Conservation (phyloP, 2,888 invertebrate genomes). For the Eupsilia transversa region DNA sequence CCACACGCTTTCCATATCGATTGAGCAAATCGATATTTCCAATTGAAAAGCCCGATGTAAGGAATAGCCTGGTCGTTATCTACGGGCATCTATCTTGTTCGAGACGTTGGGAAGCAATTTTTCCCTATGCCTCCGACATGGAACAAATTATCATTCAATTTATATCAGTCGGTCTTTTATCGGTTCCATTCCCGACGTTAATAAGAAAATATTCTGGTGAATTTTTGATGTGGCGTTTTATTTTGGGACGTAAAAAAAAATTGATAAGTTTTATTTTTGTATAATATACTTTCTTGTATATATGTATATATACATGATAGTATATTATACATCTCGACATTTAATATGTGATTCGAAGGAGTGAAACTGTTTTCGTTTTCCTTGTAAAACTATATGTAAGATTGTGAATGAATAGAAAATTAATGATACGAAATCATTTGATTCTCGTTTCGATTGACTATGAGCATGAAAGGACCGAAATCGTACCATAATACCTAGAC, state of each 20-base stretch:
- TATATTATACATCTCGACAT: too few relatives aligned
- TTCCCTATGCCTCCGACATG: conserved; percentile 78
- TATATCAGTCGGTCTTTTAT: conserved; percentile 80
- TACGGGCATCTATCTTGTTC: conserved; percentile 77
- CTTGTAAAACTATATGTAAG: background rate
- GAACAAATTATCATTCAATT: conserved; percentile 86
- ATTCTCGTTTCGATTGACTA: background rate
- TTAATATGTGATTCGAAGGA: background rate
- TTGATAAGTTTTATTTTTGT: background rate
- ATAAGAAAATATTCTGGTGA: conserved; percentile 64
- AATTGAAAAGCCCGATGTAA: conserved; percentile 75
- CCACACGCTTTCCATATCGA: conserved; percentile 61
- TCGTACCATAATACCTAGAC: background rate
- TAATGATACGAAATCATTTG: background rate
- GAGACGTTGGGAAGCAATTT: conserved; percentile 76
- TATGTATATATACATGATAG: too few relatives aligned
- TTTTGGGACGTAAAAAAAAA: conserved; percentile 25
- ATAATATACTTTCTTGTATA: too few relatives aligned
- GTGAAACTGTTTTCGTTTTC: background rate
- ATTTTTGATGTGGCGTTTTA: conserved; percentile 57
- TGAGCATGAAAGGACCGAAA: background rate
- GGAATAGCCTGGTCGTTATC: conserved; percentile 73
- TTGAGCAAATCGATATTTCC: conserved; percentile 71
- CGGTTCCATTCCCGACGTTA: conserved; percentile 74
- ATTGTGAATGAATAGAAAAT: background rate